Base-by-base conservation (phyloP, 2,888 invertebrate genomes). In the Polydesmus complanatus region DNA sequence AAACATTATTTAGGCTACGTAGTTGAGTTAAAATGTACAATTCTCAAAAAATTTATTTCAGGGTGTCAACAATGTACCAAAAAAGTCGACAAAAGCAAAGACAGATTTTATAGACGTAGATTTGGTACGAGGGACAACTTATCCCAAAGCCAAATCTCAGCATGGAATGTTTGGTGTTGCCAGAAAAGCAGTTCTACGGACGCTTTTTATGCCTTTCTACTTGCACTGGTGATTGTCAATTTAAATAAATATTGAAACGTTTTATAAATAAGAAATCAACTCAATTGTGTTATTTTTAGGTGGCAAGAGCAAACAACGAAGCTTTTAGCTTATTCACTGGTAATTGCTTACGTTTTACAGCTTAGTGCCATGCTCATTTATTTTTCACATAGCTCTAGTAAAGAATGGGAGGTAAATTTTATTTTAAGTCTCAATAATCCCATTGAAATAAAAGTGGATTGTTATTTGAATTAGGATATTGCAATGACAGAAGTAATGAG, bases 101-200 rank as follows among this genome's bases (percentile, higher is more conserved):
- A 88, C 91, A 19, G 93, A 94, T 71, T 82, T 93, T 53, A 96
- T 96, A 66, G 95, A 96, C 79, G 88, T 96, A 59, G 96, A 96
- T 77, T 81, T 96, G 70, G 91, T 96, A 61, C 81, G 93, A 84
- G 94, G 94, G 54, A 94, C 95, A 50, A 90, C 93, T 63, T 95
- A 95, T 75, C 88, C 93, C 18, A 95, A 95, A 79, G 87, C 91
- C 19, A 95, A 95, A 74, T 92, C 95, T 1, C 91, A 93, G 69
- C 86, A 94, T 76, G 87, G 92, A 64, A 81, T 93, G 74, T 79
- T 86, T 53, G 86, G 88, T 51, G 88, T 94, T 64, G 83, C 88
- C 64, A 83, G 86, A 73, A 82, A 86, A 71, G 93, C 93, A 3
- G 78, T 91, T 58, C 78, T 87, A 63, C 80, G 94, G 58, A 83